These are phyloP conservation scores for Drosophila leonis DNA, from an alignment of 2,888 invertebrate genomes.

Conservation along the genomic window DNA sequence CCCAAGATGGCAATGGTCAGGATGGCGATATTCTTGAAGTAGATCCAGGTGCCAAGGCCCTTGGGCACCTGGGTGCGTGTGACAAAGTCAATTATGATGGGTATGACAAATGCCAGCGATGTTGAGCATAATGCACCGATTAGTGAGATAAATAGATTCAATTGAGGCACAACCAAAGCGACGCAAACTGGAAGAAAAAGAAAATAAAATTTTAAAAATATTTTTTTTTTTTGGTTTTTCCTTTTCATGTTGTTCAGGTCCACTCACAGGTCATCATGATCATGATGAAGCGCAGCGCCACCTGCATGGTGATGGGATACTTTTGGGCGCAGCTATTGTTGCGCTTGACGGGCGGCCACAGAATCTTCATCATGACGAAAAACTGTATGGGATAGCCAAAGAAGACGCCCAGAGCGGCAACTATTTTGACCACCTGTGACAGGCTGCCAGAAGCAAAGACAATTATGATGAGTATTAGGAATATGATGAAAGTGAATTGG, in stretches of 20 bases:
- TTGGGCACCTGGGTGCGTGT: slow-evolving; percentile 88
- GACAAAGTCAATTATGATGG: slow-evolving; percentile 93
- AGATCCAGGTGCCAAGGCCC: slow-evolving; percentile 85
- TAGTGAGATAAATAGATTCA: slow-evolving; percentile 95
- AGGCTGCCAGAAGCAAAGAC: slow-evolving; percentile 86
- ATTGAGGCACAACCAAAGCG: slow-evolving; percentile 93
- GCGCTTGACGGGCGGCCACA: slow-evolving; percentile 91
- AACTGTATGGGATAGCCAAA: slow-evolving; percentile 98
- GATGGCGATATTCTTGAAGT: slow-evolving; percentile 88
- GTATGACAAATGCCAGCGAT: slow-evolving; percentile 94
- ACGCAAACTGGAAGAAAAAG: slow-evolving; percentile 88
- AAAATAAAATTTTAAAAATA: too few species aligned
- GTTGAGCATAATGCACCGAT: slow-evolving; percentile 96
- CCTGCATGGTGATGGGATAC: slow-evolving; percentile 88
- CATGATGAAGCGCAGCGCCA: slow-evolving; percentile 89
- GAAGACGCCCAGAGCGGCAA: slow-evolving; percentile 94
- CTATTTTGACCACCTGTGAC: slow-evolving; percentile 92
- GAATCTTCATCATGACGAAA: slow-evolving; percentile 96
- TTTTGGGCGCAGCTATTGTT: slow-evolving; percentile 87
- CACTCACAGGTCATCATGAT: slow-evolving; percentile 94
- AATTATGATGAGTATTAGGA: background rate
- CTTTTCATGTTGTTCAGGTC: background rate
- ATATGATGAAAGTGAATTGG: background rate
- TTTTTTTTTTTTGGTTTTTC: too few species aligned
- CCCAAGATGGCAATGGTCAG: slow-evolving; percentile 89